These are phyloP conservation scores for Macrotis lagotis DNA, from an alignment of 2,113 vertebrate genomes.

Conservation along the genomic window DNA sequence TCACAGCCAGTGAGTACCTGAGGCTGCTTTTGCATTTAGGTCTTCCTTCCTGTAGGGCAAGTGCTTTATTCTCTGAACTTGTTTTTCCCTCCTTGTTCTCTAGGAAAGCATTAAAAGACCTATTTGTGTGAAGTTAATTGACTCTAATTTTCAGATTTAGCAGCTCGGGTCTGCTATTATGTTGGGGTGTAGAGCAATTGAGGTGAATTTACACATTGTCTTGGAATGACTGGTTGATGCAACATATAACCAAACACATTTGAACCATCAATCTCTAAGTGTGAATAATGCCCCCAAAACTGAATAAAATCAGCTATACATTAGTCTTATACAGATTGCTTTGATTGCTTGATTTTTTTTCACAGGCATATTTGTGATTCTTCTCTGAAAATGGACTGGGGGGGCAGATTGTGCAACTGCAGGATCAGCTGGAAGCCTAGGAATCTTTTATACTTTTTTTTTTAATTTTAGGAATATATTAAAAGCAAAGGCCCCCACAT, in stretches of 20 bases:
- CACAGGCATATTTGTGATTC: constrained; percentile 15
- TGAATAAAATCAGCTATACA: constrained; percentile 16
- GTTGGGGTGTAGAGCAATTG: background rate
- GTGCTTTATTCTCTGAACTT: background rate
- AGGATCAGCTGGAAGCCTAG: constrained; percentile 3
- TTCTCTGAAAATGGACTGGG: constrained; percentile 24
- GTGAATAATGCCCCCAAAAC: background rate
- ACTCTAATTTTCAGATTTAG: background rate
- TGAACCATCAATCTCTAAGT: constrained; percentile 11
- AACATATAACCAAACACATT: constrained; percentile 26
- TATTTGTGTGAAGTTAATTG: background rate
- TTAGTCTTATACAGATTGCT: constrained; percentile 2
- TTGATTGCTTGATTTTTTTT: constrained; percentile 39
- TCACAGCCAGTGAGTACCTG: background rate
- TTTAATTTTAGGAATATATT: background rate
- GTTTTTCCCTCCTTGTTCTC: background rate
- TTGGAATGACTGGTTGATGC: background rate
- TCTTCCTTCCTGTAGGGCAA: background rate
- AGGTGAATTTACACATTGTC: background rate
- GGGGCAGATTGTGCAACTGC: constrained; percentile 6
- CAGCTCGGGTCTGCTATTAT: background rate
- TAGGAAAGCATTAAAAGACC: background rate
- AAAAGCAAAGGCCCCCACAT: constrained; percentile 17
- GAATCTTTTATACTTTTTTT: background rate
- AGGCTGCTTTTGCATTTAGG: background rate